These are phyloP conservation scores for Campoplex capitator DNA, from an alignment of 2,888 invertebrate genomes.

Conservation along the genomic window DNA sequence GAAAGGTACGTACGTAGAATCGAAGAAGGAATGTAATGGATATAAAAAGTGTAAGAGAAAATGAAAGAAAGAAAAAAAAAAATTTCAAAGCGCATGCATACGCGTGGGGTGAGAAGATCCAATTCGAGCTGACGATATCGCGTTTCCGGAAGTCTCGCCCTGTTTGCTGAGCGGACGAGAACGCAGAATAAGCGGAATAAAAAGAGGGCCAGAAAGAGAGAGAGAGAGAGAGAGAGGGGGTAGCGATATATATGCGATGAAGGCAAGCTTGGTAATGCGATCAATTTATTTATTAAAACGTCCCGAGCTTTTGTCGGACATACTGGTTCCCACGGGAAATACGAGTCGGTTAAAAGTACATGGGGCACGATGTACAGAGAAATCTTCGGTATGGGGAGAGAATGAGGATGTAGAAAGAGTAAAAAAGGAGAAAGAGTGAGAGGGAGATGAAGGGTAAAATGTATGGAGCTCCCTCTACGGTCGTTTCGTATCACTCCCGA, in stretches of 20 bases:
- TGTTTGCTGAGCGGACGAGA: conserved; percentile 4
- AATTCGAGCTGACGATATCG: conserved; percentile 74
- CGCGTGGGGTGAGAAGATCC: conserved; percentile 73
- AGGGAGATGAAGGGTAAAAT: background rate
- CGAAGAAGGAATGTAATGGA: conserved; percentile 21
- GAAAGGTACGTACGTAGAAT: conserved; percentile 20
- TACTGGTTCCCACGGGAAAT: conserved; percentile 79
- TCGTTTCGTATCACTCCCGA: conserved; percentile 14
- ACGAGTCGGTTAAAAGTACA: conserved; percentile 76
- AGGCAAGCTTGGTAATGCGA: conserved; percentile 74
- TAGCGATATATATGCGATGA: conserved; percentile 29
- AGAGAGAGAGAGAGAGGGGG: conserved; percentile 29
- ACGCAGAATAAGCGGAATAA: conserved; percentile 38
- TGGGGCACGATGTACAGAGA: conserved; percentile 43
- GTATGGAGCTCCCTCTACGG: background rate
- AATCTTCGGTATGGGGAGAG: conserved; percentile 28
- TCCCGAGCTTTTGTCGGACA: conserved; percentile 76
- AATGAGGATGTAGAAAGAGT: conserved; percentile 51
- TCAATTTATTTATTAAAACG: conserved; percentile 82
- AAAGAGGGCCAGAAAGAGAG: conserved; percentile 29
- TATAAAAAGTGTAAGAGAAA: conserved; percentile 34
- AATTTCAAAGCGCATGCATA: conserved; percentile 32
- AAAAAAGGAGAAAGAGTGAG: background rate
- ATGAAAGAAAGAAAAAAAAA: conserved; percentile 24
- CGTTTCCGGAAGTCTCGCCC: conserved; percentile 76